Percentiles rank a stretch among this genome's conserved stretches.
phyloP scores from a whole-genome alignment of 2,113 vertebrate species.

The Atlantisia rogersi region DNA sequence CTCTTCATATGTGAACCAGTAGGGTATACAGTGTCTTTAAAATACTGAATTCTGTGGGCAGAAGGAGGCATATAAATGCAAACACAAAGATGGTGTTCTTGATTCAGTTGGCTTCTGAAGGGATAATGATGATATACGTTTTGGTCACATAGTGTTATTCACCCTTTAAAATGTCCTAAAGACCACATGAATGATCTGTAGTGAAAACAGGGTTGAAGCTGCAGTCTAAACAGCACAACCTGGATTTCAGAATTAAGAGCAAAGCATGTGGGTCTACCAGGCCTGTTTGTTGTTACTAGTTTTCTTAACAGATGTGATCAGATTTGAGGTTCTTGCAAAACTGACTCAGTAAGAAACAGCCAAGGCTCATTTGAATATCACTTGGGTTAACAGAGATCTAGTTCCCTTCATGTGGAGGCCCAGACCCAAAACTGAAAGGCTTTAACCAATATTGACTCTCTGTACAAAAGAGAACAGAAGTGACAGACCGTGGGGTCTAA shows the following conservation, averaged over 20 bases:
- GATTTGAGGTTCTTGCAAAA: slow-evolving; percentile 10
- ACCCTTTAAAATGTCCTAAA: neutral
- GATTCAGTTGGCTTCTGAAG: neutral
- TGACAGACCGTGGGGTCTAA: neutral
- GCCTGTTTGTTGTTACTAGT: neutral
- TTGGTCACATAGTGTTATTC: neutral
- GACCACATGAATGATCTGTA: neutral
- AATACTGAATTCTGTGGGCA: neutral
- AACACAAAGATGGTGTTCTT: neutral
- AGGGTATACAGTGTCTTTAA: neutral
- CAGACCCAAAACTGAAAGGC: neutral
- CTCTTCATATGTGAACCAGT: neutral
- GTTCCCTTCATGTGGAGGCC: neutral
- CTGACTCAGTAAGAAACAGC: neutral
- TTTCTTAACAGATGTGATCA: neutral
- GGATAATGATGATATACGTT: neutral
- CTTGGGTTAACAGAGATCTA: neutral
- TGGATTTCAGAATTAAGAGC: slow-evolving; percentile 28
- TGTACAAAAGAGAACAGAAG: neutral
- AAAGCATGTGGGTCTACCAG: slow-evolving; percentile 12
- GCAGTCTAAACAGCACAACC: neutral
- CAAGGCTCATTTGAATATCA: neutral
- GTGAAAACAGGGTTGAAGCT: slow-evolving; percentile 13
- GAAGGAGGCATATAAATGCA: neutral
- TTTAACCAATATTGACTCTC: neutral